These are phyloP conservation scores for Pipistrellus pygmaeus DNA, from an alignment of 2,797 vertebrate genomes.

Conservation along the genomic window DNA sequence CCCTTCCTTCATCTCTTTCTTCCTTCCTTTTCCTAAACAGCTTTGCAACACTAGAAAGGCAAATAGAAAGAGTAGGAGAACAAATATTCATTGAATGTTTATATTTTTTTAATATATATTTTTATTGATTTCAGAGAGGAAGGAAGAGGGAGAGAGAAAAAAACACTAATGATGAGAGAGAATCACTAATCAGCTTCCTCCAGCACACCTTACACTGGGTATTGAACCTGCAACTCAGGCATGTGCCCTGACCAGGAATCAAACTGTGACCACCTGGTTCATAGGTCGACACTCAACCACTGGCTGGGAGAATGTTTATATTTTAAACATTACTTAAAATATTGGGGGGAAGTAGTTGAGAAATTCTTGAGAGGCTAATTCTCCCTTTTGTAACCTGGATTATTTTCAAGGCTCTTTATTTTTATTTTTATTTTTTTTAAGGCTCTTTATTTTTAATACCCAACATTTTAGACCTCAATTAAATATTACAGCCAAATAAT, in stretches of 20 bases:
- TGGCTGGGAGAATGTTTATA: neutral
- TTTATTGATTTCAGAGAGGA: no score
- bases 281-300: no score
- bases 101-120: neutral
- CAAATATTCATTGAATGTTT: neutral
- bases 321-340: constrained; percentile 37
- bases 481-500: neutral
- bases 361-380: neutral
- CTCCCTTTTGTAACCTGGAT: neutral
- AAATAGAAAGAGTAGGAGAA: neutral
- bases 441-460: neutral
- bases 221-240: no score
- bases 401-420: neutral
- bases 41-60: neutral
- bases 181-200: no score
- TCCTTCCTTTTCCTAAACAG: neutral
- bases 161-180: no score
- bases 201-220: no score
- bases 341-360: neutral
- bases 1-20: neutral
- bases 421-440: neutral
- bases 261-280: no score
- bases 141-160: no score
- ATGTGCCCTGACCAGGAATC: no score
- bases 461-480: neutral